A percentile compares a stretch with the other conserved stretches of the same genome.
Conservation (phyloP, 2,888 invertebrate genomes). For the Mycalesis mineus region DNA sequence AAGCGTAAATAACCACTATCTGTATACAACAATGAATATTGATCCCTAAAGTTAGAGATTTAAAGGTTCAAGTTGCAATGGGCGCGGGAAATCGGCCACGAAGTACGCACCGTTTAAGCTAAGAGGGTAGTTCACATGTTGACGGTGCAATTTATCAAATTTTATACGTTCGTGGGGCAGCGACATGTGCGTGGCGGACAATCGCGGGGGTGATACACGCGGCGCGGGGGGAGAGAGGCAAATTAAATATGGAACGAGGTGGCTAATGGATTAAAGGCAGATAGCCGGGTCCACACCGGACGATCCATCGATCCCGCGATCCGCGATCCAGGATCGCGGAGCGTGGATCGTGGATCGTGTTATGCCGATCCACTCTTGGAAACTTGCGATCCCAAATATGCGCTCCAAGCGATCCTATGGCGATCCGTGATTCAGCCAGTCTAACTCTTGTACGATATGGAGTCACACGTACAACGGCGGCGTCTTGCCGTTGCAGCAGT, state of each 20-base stretch:
- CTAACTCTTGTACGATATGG: no score
- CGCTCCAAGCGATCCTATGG: no score
- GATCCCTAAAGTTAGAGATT: constrained; percentile 23
- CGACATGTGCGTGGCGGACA: constrained; percentile 74
- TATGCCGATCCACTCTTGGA: no score
- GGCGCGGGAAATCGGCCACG: constrained; percentile 31
- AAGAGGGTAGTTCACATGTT: constrained; percentile 77
- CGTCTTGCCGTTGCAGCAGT: no score
- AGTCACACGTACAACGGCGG: no score
- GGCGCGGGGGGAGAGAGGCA: constrained; percentile 42
- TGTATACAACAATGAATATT: constrained; percentile 28
- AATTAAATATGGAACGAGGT: constrained; percentile 71
- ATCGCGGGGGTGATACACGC: constrained; percentile 42
- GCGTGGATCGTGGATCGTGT: no score
- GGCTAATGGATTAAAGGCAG: constrained; percentile 72
- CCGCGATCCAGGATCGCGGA: no score
- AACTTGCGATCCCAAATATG: no score
- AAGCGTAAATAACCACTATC: constrained; percentile 62
- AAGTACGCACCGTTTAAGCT: constrained; percentile 65
- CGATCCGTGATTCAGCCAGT: no score
- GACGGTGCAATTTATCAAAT: constrained; percentile 76
- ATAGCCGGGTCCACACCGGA: no score
- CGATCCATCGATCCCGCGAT: no score
- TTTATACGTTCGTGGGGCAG: constrained; percentile 68
- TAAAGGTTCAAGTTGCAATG: constrained; percentile 37